Evolutionary conservation across 2,113 vertebrate species (phyloP), one percentile per base, ranked within the genome.

Genomic region (Choloepus hoffmanni): DNA sequence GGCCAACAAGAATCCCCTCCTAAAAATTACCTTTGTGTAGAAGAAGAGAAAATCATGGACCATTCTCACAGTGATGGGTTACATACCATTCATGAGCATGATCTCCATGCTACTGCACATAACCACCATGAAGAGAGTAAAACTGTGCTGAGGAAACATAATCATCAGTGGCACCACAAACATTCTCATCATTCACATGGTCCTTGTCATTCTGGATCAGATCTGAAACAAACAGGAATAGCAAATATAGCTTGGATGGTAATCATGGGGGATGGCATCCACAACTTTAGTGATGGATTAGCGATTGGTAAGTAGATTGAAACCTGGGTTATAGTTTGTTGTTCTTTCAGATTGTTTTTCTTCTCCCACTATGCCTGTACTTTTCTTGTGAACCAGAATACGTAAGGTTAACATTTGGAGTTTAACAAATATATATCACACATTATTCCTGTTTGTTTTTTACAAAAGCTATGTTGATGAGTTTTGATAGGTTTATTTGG

Each of bases 231-330:
- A 50, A 99, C 99, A 0, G 99, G 99, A 3, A 99, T 99, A 48
- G 99, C 99, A 91, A 99, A 99, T 96, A 99, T 99, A 74, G 99
- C 99, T 94, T 99, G 99, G 99, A 99, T 99, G 99, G 99, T 99
- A 82, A 99, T 99, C 98, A 99, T 99, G 99, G 99, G 99, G 62
- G 99, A 99, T 21, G 99, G 99, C 96, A 99, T 99, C 99, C 99
- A 99, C 97, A 99, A 99, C 98, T 99, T 99, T 98, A 99, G 99
- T 45, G 99, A 99, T 43, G 99, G 99, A 30, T 98, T 99, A 53
- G 99, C 99, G 55, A 99, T 99, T 86, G 99, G 99, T 99, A 95
- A 98, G 98, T 89, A 81, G 68, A 43, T 91, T 40, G 30, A 48
- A 58, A 19, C 67, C 3, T 48, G 40, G 5, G 1, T 48, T 60